Percentiles rank a stretch among this genome's conserved stretches.
Evolutionary conservation across 2,888 invertebrate genomes (phyloP).

Genomic region (Drosophila atripex): DNA sequence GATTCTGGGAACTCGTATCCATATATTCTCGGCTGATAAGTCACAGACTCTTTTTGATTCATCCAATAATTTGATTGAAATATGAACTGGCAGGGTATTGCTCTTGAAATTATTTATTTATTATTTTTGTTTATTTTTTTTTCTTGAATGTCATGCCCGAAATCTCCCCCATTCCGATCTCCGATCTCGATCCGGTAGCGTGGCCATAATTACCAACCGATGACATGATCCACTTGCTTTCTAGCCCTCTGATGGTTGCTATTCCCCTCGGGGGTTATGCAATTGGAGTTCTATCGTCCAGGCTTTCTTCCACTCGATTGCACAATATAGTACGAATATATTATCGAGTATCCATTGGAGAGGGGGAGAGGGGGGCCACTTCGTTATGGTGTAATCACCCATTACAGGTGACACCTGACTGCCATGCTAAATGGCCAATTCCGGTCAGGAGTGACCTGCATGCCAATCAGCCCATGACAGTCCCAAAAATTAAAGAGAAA

Average conservation of each 20-base stretch:
- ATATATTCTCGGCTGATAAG: no score
- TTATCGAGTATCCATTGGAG: no score
- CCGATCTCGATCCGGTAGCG: slow-evolving; percentile 4
- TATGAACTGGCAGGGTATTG: no score
- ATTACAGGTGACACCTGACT: slow-evolving; percentile 51
- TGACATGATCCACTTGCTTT: slow-evolving; percentile 19
- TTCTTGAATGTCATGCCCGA: no score
- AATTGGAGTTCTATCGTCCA: slow-evolving; percentile 1
- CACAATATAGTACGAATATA: no score
- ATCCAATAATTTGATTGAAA: no score
- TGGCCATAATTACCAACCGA: slow-evolving; percentile 4
- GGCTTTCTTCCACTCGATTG: slow-evolving; percentile 14
- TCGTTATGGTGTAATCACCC: slow-evolving; percentile 24
- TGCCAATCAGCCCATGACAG: slow-evolving; percentile 42
- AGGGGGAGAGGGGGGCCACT: no score
- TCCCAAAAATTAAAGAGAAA: slow-evolving; percentile 33
- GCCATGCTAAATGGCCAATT: slow-evolving; percentile 62
- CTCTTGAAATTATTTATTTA: no score
- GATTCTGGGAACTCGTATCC: no score
- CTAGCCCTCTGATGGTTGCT: slow-evolving; percentile 11
- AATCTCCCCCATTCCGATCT: background rate
- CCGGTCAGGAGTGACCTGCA: slow-evolving; percentile 52
- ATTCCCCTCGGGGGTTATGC: no score
- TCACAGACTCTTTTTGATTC: no score
- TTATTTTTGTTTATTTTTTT: no score